Evolutionary conservation across 2,113 vertebrate genomes (phyloP).

Genomic region (Falcunculus frontatus): DNA sequence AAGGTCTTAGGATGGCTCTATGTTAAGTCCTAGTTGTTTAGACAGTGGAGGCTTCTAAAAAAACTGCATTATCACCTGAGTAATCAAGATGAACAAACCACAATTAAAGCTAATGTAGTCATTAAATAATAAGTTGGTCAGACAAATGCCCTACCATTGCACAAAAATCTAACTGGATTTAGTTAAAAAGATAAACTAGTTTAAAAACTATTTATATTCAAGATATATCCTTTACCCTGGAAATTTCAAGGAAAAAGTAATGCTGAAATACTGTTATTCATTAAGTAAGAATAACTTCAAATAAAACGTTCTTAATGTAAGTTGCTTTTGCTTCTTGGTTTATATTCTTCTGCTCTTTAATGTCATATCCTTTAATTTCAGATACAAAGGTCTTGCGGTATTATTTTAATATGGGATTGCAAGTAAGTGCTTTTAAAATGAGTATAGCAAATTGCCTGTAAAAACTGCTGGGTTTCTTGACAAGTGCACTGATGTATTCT

Average conservation of each 20-base stretch:
- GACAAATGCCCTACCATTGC: not conserved
- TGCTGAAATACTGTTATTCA: not conserved
- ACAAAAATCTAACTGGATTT: not conserved
- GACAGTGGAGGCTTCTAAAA: not conserved
- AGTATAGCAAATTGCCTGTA: not conserved
- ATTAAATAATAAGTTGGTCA: not conserved
- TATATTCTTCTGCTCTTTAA: not conserved
- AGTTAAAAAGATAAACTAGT: not conserved
- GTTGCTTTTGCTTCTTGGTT: not conserved
- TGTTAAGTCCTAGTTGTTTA: not conserved
- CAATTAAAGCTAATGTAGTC: not conserved
- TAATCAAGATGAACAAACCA: not conserved
- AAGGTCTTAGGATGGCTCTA: not conserved
- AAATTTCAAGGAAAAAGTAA: not conserved
- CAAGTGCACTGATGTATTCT: not conserved
- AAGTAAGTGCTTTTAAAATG: slow-evolving; percentile 75
- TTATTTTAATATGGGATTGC: slow-evolving; percentile 93
- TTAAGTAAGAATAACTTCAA: not conserved
- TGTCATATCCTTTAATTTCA: slow-evolving; percentile 61
- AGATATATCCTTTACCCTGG: not conserved
- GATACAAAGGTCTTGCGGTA: slow-evolving; percentile 92
- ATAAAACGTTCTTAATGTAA: not conserved
- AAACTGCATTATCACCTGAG: not conserved
- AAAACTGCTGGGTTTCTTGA: not conserved
- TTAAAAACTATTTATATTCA: not conserved